Percentiles rank a stretch among this genome's conserved stretches.
Evolutionary conservation across 2,888 invertebrate species (phyloP).

Genomic region (Galerucella calmariensis): DNA sequence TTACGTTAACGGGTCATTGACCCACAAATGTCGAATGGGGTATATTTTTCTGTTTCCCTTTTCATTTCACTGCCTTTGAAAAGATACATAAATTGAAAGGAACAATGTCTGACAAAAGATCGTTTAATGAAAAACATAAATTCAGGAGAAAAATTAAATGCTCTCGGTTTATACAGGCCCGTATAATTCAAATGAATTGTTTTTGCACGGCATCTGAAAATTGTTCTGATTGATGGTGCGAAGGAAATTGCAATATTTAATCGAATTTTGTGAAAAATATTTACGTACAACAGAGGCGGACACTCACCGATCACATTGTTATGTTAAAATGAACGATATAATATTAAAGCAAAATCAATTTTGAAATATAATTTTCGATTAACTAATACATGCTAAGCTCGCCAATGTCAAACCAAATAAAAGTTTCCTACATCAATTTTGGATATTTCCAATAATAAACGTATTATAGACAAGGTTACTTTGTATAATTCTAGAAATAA

Average conservation of each 20-base stretch:
- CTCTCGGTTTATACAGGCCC: slow-evolving; percentile 12
- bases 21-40: background rate
- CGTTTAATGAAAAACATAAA: slow-evolving; percentile 43
- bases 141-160: slow-evolving; percentile 38
- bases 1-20: background rate
- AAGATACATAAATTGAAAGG: slow-evolving; percentile 8
- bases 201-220: slow-evolving; percentile 49
- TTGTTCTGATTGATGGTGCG: slow-evolving; percentile 53
- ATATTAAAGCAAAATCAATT: too few species aligned
- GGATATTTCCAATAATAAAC: too few species aligned
- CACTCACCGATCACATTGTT: too few species aligned
- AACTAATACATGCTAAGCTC: too few species aligned
- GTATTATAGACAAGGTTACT: too few species aligned
- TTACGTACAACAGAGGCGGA: background rate
- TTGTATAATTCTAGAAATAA: too few species aligned
- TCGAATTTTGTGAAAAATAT: slow-evolving; percentile 53
- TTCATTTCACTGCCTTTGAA: background rate
- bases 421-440: too few species aligned
- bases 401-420: too few species aligned
- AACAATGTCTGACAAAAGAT: slow-evolving; percentile 13
- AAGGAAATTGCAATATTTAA: slow-evolving; percentile 58
- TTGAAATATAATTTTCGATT: too few species aligned
- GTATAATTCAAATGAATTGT: slow-evolving; percentile 56
- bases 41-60: background rate
- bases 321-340: too few species aligned